Evolutionary conservation across 2,888 invertebrate species (phyloP).

Genomic region (Drosophila kambysellisi): DNA sequence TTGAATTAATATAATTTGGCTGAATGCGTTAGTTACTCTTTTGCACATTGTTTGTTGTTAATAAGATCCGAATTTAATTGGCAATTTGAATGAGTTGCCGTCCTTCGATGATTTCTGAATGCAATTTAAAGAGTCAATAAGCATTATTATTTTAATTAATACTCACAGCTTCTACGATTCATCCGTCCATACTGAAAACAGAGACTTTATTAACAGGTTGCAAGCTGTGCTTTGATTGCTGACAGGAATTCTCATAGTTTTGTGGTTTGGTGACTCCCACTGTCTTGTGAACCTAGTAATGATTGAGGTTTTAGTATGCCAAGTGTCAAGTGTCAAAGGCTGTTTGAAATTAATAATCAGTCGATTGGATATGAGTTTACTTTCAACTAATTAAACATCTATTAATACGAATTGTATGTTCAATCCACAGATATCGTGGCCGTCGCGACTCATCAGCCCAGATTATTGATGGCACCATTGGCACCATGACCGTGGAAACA

Average conservation of each 20-base stretch:
- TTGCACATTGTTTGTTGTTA: neutral
- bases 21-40: neutral
- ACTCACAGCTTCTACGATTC: neutral
- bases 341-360: neutral
- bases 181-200: neutral
- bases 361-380: too few species aligned
- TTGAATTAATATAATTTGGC: neutral
- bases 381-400: too few species aligned
- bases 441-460: slow-evolving; percentile 93
- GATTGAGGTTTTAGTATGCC: neutral
- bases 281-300: neutral
- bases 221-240: neutral
- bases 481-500: slow-evolving; percentile 96
- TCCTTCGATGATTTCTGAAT: neutral
- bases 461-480: slow-evolving; percentile 95
- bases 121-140: neutral
- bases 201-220: neutral
- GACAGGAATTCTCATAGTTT: neutral
- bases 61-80: neutral
- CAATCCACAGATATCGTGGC: slow-evolving; percentile 81
- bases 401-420: too few species aligned
- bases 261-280: neutral
- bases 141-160: neutral
- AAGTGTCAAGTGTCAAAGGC: neutral
- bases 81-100: neutral